Evolutionary conservation across 37 sponge, comb jelly and placozoan genomes (phyloP), one percentile per base, ranked within the genome.

Genomic region (Chondrilla cf. caribensis): DNA sequence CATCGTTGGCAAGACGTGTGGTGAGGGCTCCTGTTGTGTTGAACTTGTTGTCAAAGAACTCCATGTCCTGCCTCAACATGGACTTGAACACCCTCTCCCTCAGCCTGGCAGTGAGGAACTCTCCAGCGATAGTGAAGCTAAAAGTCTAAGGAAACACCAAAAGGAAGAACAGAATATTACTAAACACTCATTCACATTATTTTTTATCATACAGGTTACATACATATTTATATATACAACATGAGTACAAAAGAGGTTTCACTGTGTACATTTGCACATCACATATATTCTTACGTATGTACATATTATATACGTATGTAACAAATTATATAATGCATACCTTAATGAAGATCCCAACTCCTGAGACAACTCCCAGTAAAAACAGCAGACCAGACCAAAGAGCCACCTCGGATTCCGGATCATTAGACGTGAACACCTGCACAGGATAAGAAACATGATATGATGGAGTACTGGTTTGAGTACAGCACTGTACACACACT

Each of bases 11-110:
- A 44, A 96, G 76, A 8, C 97, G 79, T 15, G 94, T 91, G 41
- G 88, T 85, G 9, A 96, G 86, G 14, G 95, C 87, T 7, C 97
- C 97, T 29, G 90, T 94, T 38, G 88, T 83, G 73, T 93, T 90
- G 64, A 68, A 81, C 79, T 89, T 84, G 9, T 93, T 86, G 80
- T 96, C 97, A 85, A 89, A 91, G 89, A 86, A 96, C 9, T 83
- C 90, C 25, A 94, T 86, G 44, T 94, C 93, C 82, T 93, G 95
- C 9, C 87, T 65, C 47, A 94, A 78, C 70, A 94, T 94, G 54
- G 95, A 92, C 25, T 83, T 68, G 60, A 94, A 94, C n/a, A 84
- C 60, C 5, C 36, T 38, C 0, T 84, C 54, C 2, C 95, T 58
- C 21, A 94, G 58, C 3, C 95, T 41, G 19, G 84, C 60, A 28